Evolutionary conservation across 2,888 invertebrate genomes (phyloP).

Genomic region (Tipula unca): DNA sequence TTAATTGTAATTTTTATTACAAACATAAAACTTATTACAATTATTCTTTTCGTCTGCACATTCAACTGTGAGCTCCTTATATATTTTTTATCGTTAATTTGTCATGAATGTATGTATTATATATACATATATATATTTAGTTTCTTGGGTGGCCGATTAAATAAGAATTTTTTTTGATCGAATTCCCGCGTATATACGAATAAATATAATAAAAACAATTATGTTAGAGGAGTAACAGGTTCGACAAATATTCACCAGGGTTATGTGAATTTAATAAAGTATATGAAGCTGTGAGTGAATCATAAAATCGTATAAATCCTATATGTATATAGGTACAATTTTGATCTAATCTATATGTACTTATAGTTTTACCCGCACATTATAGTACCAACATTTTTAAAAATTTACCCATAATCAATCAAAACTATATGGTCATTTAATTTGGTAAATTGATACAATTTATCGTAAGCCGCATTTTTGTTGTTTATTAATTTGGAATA

Average conservation of each 20-base stretch:
- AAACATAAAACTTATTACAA: neutral
- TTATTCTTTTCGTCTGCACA: neutral
- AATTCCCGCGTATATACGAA: neutral
- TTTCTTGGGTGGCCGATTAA: neutral
- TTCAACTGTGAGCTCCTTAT: neutral
- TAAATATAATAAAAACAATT: neutral
- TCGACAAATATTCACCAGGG: neutral
- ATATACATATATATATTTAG: neutral
- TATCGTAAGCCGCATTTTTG: neutral
- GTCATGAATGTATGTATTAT: neutral
- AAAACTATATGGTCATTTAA: neutral
- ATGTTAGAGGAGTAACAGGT: neutral
- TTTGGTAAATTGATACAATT: conserved; percentile 8
- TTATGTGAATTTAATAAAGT: neutral
- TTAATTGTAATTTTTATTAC: neutral
- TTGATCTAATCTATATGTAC: neutral
- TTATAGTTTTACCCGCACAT: too few relatives aligned
- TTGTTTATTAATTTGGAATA: neutral
- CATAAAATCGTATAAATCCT: neutral
- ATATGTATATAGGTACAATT: neutral
- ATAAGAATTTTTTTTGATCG: neutral
- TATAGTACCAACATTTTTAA: neutral
- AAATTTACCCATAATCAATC: neutral
- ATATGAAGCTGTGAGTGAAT: neutral
- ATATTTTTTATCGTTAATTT: neutral